A percentile compares a stretch with the other conserved stretches of the same genome.
These are phyloP conservation scores for Mylabris sibirica DNA, from an alignment of 2,888 invertebrate species.

Conservation along the genomic window DNA sequence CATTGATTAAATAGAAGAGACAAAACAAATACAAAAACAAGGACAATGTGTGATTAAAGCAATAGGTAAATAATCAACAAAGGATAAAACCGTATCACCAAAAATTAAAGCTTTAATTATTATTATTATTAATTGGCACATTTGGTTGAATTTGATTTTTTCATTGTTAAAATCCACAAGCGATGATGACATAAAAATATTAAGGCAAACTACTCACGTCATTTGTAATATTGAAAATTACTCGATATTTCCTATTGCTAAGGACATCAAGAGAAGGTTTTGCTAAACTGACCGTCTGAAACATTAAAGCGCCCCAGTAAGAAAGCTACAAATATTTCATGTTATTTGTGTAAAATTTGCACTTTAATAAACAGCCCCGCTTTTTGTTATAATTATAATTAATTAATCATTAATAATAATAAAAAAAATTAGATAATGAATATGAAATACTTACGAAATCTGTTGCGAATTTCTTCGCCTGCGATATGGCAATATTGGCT, in stretches of 20 bases:
- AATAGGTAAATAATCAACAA: slow-evolving; percentile 1
- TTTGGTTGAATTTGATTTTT: neutral
- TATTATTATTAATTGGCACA: neutral
- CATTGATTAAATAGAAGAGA: neutral
- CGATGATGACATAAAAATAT: slow-evolving; percentile 13
- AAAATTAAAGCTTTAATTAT: neutral
- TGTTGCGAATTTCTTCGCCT: slow-evolving; percentile 60
- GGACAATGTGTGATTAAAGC: slow-evolving; percentile 4
- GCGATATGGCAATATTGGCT: slow-evolving; percentile 60
- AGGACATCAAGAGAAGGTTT: slow-evolving; percentile 16
- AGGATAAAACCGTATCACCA: neutral
- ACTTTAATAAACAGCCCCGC: neutral
- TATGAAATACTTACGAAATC: slow-evolving; percentile 61
- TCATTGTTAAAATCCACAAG: slow-evolving; percentile 15
- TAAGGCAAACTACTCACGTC: slow-evolving; percentile 16
- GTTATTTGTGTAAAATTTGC: neutral
- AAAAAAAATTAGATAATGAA: neutral
- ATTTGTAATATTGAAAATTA: slow-evolving; percentile 19
- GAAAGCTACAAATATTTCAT: slow-evolving; percentile 2
- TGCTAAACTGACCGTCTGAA: slow-evolving; percentile 15
- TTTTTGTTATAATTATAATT: no score
- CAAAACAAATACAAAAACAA: no score
- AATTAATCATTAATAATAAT: neutral
- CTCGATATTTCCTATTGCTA: slow-evolving; percentile 17
- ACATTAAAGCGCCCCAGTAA: slow-evolving; percentile 19